Percentiles rank a stretch among this genome's conserved stretches.
phyloP scores from a whole-genome alignment of 2,113 vertebrate genomes.

The Ciconia boyciana region DNA sequence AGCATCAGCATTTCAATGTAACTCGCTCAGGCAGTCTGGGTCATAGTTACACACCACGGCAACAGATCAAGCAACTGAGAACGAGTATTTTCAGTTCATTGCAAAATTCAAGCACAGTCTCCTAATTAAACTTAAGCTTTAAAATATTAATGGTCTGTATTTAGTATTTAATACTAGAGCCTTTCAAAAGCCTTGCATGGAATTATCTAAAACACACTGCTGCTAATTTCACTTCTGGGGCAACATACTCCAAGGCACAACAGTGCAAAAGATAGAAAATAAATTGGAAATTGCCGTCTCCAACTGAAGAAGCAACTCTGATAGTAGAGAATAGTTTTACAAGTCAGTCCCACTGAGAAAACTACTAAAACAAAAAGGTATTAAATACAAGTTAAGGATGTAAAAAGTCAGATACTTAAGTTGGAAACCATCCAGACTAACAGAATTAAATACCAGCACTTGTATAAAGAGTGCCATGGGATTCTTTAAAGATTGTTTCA shows the following conservation, averaged over 20 bases:
- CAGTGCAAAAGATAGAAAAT: not conserved
- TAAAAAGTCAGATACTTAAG: not conserved
- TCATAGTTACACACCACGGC: not conserved
- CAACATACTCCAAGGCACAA: not conserved
- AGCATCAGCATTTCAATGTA: not conserved
- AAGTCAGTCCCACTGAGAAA: not conserved
- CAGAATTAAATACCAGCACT: not conserved
- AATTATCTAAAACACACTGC: not conserved
- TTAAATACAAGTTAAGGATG: not conserved
- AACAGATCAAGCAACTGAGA: not conserved
- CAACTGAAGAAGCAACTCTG: not conserved
- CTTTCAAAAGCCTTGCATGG: not conserved
- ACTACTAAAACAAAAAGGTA: not conserved
- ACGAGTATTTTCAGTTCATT: not conserved
- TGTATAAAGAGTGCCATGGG: not conserved
- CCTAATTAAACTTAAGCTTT: not conserved
- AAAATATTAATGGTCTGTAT: not conserved
- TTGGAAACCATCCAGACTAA: not conserved
- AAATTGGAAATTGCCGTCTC: not conserved
- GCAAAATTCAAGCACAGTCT: not conserved
- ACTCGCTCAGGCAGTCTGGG: not conserved
- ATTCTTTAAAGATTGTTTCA: slow-evolving; percentile 16
- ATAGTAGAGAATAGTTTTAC: not conserved
- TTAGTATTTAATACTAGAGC: not conserved
- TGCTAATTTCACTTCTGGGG: not conserved